A percentile compares a stretch with the other conserved stretches of the same genome.
Evolutionary conservation across 2,888 invertebrate genomes (phyloP).

Genomic region (Epirrhoe alternata): DNA sequence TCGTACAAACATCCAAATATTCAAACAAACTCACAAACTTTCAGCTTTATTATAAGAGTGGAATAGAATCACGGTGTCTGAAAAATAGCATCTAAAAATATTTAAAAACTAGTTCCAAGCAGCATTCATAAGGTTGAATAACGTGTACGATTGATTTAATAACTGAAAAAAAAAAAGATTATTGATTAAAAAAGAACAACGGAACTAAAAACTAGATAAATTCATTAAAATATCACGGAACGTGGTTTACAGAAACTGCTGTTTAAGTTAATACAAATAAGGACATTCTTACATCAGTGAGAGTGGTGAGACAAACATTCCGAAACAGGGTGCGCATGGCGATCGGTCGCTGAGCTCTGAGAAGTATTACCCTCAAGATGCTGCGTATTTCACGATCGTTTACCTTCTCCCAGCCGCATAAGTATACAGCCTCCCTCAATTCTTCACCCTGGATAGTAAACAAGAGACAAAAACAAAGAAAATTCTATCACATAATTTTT

Average conservation of each 20-base stretch:
- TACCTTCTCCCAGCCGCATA: conserved; percentile 46
- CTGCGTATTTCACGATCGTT: conserved; percentile 39
- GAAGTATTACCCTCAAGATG: conserved; percentile 38
- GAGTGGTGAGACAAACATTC: conserved; percentile 36
- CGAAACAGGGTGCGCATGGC: conserved; percentile 43
- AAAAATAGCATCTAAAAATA: too few species aligned
- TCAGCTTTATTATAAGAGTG: too few species aligned
- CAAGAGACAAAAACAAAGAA: neutral
- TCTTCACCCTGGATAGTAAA: conserved; percentile 39
- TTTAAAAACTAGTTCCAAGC: conserved; percentile 9
- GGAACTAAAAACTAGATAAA: neutral
- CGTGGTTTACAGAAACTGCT: too few species aligned
- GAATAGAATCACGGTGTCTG: too few species aligned
- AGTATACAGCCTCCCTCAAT: conserved; percentile 42
- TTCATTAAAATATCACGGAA: neutral
- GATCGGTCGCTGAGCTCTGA: conserved; percentile 35
- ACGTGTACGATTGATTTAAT: conserved; percentile 14
- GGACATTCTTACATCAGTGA: conserved; percentile 41
- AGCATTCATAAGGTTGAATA: conserved; percentile 29
- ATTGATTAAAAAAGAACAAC: too few species aligned
- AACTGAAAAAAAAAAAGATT: conserved; percentile 9
- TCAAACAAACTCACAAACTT: too few species aligned
- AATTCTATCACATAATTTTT: neutral
- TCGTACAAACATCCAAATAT: too few species aligned
- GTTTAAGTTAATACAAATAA: too few species aligned